phyloP scores from a whole-genome alignment of 2,797 vertebrate genomes.

The Okamejei kenojei region DNA sequence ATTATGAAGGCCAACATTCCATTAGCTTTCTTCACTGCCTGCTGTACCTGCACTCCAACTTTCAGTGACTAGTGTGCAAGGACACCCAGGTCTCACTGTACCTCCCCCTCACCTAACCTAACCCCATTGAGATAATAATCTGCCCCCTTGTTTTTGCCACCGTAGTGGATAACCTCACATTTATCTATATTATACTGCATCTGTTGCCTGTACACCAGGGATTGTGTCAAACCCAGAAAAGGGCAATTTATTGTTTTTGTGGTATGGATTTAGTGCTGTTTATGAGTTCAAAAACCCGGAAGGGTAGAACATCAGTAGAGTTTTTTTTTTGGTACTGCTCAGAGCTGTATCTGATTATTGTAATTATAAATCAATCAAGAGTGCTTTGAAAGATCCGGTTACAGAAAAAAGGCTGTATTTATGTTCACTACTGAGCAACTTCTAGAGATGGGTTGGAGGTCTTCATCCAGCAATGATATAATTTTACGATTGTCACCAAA shows the following conservation, averaged over 20 bases:
- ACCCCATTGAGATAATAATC: no score
- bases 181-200: no score
- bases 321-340: background rate
- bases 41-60: no score
- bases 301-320: background rate
- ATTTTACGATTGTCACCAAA: background rate
- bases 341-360: background rate
- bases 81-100: no score
- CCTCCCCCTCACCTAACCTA: no score
- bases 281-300: background rate
- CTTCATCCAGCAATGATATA: background rate
- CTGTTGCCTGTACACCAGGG: background rate
- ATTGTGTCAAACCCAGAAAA: background rate
- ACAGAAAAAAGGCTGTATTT: background rate
- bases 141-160: no score
- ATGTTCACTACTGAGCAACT: background rate
- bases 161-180: no score
- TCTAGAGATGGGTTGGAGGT: background rate
- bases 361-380: background rate
- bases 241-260: background rate
- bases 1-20: no score
- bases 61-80: no score
- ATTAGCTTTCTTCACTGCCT: no score
- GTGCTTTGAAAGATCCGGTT: background rate
- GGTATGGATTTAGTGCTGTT: background rate